Evolutionary conservation across 2,797 vertebrate genomes (phyloP).

Genomic region (Menidia menidia): DNA sequence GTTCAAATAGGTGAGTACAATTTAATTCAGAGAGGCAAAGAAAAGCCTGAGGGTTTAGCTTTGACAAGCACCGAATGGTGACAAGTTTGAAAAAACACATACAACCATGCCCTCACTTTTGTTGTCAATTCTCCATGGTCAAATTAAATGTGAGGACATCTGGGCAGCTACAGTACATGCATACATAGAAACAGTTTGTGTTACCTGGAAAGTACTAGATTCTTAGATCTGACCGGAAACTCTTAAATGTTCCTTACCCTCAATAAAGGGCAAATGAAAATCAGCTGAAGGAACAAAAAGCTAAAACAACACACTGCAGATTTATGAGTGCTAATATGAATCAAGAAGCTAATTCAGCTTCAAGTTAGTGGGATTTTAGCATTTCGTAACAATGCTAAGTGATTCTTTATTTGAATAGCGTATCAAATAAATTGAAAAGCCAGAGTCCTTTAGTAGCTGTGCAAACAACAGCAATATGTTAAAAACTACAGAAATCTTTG

Average conservation of each 20-base stretch:
- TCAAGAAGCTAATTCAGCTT: background rate
- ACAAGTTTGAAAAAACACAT: background rate
- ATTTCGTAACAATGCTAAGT: background rate
- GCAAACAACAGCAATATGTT: no score
- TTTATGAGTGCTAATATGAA: no score
- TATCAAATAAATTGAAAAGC: no score
- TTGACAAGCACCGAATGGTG: background rate
- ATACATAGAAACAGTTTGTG: background rate
- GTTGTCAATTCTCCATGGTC: background rate
- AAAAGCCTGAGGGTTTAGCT: background rate
- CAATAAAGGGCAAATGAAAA: background rate
- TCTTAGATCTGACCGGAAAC: background rate
- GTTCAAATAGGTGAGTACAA: constrained; percentile 4
- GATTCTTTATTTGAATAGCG: background rate
- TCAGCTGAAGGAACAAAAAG: no score
- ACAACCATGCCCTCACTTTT: background rate
- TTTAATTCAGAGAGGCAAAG: background rate
- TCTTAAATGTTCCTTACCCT: background rate
- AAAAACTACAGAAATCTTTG: no score
- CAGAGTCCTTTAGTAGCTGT: no score
- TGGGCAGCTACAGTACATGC: background rate
- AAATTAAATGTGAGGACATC: background rate
- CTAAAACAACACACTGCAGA: no score
- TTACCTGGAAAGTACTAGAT: background rate
- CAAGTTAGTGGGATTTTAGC: background rate